Percentiles rank a stretch among this genome's conserved stretches.
These are phyloP conservation scores for Danio choprae DNA, from an alignment of 2,797 vertebrate genomes.

Conservation along the genomic window DNA sequence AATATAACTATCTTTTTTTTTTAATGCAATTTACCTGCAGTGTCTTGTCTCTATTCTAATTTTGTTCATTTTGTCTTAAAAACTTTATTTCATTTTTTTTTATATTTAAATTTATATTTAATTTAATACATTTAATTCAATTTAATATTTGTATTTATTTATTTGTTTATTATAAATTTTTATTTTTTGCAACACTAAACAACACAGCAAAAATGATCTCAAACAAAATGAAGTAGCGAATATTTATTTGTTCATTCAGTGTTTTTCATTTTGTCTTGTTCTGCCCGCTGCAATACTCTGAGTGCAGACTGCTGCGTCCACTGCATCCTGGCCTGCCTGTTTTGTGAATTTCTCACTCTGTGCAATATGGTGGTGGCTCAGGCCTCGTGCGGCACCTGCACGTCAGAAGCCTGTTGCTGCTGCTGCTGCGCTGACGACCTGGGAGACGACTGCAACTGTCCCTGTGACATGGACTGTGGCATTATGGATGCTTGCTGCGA, in stretches of 20 bases:
- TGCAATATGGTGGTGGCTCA: conserved; percentile 96
- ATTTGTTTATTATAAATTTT: not conserved
- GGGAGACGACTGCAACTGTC: conserved; percentile 95
- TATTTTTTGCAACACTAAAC: not conserved
- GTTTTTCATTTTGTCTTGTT: conserved; percentile 17
- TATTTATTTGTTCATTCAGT: not conserved
- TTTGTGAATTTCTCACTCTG: conserved; percentile 96
- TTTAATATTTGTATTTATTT: too few species aligned
- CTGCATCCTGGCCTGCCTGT: conserved; percentile 97
- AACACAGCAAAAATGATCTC: not conserved
- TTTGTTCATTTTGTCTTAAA: too few species aligned
- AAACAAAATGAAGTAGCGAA: not conserved
- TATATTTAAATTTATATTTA: too few species aligned
- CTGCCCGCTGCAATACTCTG: conserved; percentile 23
- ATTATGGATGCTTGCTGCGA: conserved; percentile 98
- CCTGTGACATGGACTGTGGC: conserved; percentile 96
- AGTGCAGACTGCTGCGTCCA: conserved; percentile 95
- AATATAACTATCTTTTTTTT: too few species aligned
- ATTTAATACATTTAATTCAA: too few species aligned
- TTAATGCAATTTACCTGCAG: too few species aligned
- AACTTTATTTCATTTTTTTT: too few species aligned
- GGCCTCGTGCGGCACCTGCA: conserved; percentile 91
- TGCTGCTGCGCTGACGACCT: conserved; percentile 92
- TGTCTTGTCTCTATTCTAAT: too few species aligned
- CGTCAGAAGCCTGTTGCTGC: conserved; percentile 92